A percentile compares a stretch with the other conserved stretches of the same genome.
Evolutionary conservation across 2,113 vertebrate genomes (phyloP).

Genomic region (Cephalopterus ornatus): DNA sequence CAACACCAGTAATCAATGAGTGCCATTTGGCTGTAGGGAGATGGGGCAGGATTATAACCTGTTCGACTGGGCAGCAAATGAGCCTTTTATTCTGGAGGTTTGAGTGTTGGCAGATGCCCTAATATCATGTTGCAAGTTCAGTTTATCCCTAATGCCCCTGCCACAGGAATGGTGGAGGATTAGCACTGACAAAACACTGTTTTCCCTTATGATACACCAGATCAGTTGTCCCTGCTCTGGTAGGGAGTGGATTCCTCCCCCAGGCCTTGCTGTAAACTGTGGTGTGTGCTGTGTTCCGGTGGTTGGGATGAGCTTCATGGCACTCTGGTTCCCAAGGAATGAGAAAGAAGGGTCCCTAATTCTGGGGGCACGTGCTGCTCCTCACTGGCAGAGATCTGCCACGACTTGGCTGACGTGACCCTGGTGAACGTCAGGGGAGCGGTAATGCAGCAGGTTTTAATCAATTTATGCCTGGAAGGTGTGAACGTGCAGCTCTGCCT

Average conservation of each 20-base stretch:
- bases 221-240: background rate
- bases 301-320: background rate
- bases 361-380: background rate
- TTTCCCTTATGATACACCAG: background rate
- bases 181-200: background rate
- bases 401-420: background rate
- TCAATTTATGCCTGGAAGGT: background rate
- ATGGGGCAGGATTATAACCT: constrained; percentile 15
- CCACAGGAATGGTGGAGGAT: background rate
- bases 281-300: rapidly evolving
- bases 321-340: background rate
- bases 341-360: background rate
- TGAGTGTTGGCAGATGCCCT: background rate
- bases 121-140: constrained; percentile 2
- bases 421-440: background rate
- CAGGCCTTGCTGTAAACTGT: background rate
- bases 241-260: background rate
- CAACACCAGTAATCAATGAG: background rate
- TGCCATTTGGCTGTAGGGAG: background rate
- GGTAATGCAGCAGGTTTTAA: background rate
- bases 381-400: background rate
- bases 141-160: background rate
- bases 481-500: background rate
- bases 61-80: constrained; percentile 30
- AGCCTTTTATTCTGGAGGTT: constrained; percentile 13